Evolutionary conservation across 2,113 vertebrate genomes (phyloP).

Genomic region (Nematolebias whitei): DNA sequence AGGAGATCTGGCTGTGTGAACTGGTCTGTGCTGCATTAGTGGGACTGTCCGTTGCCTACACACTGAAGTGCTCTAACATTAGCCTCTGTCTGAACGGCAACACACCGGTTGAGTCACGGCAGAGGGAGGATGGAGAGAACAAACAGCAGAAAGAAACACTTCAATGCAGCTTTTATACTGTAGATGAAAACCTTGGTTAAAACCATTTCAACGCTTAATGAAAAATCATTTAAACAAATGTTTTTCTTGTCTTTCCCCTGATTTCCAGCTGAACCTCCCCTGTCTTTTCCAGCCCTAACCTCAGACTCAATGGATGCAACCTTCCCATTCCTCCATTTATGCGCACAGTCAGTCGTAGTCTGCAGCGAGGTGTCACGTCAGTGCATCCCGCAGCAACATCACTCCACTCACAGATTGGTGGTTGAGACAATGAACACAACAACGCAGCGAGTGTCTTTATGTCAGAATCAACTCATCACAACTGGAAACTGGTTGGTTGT

Average conservation of each 20-base stretch:
- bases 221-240: not conserved
- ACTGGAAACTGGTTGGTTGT: conserved; percentile 13
- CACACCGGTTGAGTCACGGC: conserved; percentile 67
- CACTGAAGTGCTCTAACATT: conserved; percentile 66
- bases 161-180: conserved; percentile 11
- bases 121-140: conserved; percentile 62
- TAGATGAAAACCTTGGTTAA: not conserved
- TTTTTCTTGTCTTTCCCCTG: not conserved
- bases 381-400: conserved; percentile 53
- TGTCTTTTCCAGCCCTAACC: conserved; percentile 47
- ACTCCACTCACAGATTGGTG: conserved; percentile 55
- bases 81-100: conserved; percentile 63
- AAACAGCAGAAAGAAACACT: conserved; percentile 31
- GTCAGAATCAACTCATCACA: conserved; percentile 46
- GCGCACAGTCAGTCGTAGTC: conserved; percentile 51
- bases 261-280: conserved; percentile 23
- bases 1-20: conserved; percentile 62
- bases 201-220: not conserved
- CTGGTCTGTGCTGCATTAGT: conserved; percentile 61
- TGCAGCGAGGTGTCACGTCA: conserved; percentile 56
- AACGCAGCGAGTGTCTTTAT: conserved; percentile 37
- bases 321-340: conserved; percentile 55
- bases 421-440: conserved; percentile 54
- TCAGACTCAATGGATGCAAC: conserved; percentile 55
- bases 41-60: conserved; percentile 69